These are phyloP conservation scores for Laothoe populi DNA, from an alignment of 2,888 invertebrate genomes.

Conservation along the genomic window DNA sequence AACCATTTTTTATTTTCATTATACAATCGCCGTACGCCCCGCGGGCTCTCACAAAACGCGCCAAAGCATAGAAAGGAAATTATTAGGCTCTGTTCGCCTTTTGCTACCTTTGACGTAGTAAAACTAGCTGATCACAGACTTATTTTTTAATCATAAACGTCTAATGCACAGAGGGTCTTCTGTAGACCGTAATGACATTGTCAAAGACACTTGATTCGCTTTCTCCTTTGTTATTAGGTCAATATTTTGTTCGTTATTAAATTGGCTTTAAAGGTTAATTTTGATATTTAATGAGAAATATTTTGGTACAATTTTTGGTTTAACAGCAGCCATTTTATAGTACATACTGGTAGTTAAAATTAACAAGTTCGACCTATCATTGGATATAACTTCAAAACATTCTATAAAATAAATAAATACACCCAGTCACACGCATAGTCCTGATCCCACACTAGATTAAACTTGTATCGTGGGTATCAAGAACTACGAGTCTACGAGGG, in stretches of 20 bases:
- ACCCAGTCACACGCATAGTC: no score
- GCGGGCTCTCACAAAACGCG: conserved; percentile 35
- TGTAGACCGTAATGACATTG: conserved; percentile 54
- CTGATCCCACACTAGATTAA: no score
- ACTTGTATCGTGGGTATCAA: no score
- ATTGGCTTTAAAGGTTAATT: background rate
- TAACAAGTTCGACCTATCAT: no score
- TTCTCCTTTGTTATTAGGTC: conserved; percentile 31
- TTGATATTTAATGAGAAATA: no score
- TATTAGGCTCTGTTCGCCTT: conserved; percentile 67
- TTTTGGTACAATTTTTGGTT: no score
- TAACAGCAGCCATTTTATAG: no score
- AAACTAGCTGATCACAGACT: conserved; percentile 63
- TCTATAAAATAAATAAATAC: no score
- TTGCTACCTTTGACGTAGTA: conserved; percentile 59
- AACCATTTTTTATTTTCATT: no score
- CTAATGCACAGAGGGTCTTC: conserved; percentile 56
- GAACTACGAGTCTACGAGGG: no score
- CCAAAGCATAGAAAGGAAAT: conserved; percentile 63
- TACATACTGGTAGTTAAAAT: no score
- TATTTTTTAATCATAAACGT: conserved; percentile 76
- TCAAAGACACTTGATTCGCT: conserved; percentile 41
- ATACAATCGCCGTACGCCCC: conserved; percentile 1
- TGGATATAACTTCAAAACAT: no score
- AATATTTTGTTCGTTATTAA: background rate